Percentiles rank a stretch among this genome's conserved stretches.
phyloP scores from a whole-genome alignment of 2,113 vertebrate species.

The Hiodon alosoides region DNA sequence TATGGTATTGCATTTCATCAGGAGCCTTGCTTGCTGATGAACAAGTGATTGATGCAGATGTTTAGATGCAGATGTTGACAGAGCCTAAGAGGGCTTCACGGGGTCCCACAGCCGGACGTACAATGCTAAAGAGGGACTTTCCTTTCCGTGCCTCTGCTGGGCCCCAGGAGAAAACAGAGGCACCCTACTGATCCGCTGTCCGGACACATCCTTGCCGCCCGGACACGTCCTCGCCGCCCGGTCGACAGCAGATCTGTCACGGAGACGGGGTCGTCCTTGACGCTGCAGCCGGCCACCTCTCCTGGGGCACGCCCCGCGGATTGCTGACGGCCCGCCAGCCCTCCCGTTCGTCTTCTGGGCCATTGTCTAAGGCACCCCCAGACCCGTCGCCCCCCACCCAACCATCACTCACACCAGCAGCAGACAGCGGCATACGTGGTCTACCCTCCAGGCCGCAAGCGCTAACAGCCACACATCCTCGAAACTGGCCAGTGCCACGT shows the following conservation, averaged over 20 bases:
- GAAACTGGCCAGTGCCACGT: not conserved
- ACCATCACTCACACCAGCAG: conserved; percentile 56
- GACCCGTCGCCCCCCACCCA: conserved; percentile 29
- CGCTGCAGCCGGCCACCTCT: conserved; percentile 3
- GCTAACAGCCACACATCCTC: too few species aligned
- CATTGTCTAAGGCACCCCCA: not conserved
- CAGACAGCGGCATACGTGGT: conserved; percentile 53
- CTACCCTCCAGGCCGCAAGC: conserved; percentile 34
- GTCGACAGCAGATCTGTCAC: conserved; percentile 41
- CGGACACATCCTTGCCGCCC: conserved; percentile 9
- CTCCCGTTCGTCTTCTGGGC: not conserved
- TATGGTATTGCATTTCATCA: conserved; percentile 20
- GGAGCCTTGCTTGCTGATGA: conserved; percentile 18
- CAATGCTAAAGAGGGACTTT: too few species aligned
- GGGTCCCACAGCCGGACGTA: not conserved
- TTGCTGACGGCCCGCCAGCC: conserved; percentile 12
- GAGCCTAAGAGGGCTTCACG: not conserved
- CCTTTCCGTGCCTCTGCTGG: not conserved
- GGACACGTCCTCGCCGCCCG: conserved; percentile 4
- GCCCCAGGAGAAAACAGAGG: not conserved
- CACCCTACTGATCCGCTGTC: not conserved
- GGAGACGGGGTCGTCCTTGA: conserved; percentile 30
- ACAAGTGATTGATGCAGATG: conserved; percentile 23
- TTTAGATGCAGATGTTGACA: not conserved
- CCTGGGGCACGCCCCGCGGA: not conserved